These are phyloP conservation scores for Cottus gobio DNA, from an alignment of 2,113 vertebrate species.

Conservation along the genomic window DNA sequence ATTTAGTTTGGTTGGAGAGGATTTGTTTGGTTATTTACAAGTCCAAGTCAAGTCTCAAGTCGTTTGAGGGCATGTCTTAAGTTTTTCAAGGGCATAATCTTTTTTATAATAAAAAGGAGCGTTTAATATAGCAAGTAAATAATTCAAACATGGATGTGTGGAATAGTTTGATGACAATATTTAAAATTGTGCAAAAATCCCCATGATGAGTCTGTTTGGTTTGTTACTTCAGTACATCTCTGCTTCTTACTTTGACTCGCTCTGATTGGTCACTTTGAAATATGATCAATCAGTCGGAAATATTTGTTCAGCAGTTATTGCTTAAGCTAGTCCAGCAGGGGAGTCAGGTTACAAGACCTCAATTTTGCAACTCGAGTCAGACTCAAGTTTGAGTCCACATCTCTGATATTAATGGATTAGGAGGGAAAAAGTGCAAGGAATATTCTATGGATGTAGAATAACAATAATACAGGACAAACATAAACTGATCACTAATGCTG, in stretches of 20 bases:
- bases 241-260: not conserved
- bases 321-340: not conserved
- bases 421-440: not conserved
- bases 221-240: not conserved
- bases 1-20: not conserved
- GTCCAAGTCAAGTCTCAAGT: conserved; percentile 1
- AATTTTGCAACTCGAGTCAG: not conserved
- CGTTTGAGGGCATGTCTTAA: not conserved
- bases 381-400: not conserved
- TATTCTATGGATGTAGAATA: not conserved
- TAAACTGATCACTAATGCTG: not conserved
- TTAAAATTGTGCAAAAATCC: not conserved
- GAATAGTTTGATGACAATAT: not conserved
- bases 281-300: not conserved
- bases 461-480: too few relatives aligned
- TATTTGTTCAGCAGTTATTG: not conserved
- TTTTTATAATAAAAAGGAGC: not conserved
- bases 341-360: not conserved
- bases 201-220: not conserved
- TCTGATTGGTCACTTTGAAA: not conserved
- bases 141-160: not conserved
- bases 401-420: not conserved
- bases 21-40: not conserved
- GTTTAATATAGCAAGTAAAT: not conserved
- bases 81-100: not conserved